Evolutionary conservation across 2,797 vertebrate genomes (phyloP).

Genomic region (Acestrorhynchus altus): DNA sequence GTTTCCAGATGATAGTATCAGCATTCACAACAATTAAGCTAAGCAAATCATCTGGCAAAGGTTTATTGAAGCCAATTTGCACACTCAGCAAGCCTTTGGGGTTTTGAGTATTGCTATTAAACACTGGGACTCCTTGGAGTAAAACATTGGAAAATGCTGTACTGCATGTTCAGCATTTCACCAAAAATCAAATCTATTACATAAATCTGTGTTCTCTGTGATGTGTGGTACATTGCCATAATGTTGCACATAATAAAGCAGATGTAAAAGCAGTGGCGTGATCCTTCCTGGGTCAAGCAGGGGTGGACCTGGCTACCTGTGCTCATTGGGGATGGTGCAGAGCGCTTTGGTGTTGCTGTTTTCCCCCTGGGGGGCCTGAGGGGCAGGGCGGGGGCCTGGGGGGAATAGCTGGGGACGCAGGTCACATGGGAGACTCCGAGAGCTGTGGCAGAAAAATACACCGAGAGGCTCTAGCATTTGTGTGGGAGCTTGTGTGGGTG

Average conservation of each 20-base stretch:
- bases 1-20: too few relatives aligned
- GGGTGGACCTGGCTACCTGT: conserved; percentile 86
- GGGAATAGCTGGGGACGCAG: conserved; percentile 88
- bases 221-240: not conserved
- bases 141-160: too few relatives aligned
- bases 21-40: not conserved
- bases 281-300: conserved; percentile 9
- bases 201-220: too few relatives aligned
- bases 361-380: conserved; percentile 82
- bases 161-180: not conserved
- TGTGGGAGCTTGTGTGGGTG: conserved; percentile 36
- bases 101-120: not conserved
- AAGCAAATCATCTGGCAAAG: not conserved
- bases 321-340: conserved; percentile 87
- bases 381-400: conserved; percentile 83
- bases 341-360: conserved; percentile 83
- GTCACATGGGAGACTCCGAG: conserved; percentile 89
- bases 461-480: conserved; percentile 63
- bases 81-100: not conserved
- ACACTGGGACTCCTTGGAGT: too few relatives aligned
- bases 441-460: conserved; percentile 87
- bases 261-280: not conserved
- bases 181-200: not conserved
- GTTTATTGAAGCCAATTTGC: not conserved
- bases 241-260: not conserved